phyloP scores from a whole-genome alignment of 1,140 invertebrate species.

The Drosophila murphyi region DNA sequence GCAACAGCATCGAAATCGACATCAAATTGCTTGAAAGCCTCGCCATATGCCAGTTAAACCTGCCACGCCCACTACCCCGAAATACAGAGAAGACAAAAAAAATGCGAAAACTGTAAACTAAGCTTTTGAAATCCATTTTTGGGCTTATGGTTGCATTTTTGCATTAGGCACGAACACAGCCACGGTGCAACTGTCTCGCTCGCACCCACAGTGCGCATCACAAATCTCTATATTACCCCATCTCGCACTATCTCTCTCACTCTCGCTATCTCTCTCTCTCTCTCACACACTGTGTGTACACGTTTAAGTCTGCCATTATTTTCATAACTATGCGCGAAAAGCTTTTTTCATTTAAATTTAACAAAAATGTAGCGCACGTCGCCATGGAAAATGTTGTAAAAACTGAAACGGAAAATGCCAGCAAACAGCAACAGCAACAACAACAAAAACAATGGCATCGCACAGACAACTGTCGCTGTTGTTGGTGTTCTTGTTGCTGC shows the following conservation, averaged over 20 bases:
- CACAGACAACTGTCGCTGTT: conserved; percentile 55
- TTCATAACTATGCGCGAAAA: conserved; percentile 79
- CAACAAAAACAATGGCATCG: conserved; percentile 39
- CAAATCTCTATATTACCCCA: too few relatives aligned
- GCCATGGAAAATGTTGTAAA: conserved; percentile 67
- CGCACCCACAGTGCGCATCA: background rate
- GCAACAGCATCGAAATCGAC: conserved; percentile 32
- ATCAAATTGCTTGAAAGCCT: conserved; percentile 31
- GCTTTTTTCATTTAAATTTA: conserved; percentile 80
- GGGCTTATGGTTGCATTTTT: conserved; percentile 35
- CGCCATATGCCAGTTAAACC: conserved; percentile 43
- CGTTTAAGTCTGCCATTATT: conserved; percentile 67
- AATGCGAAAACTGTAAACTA: conserved; percentile 7
- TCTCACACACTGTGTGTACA: background rate
- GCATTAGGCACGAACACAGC: conserved; percentile 39
- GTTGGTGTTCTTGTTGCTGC: conserved; percentile 32
- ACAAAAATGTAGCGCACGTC: conserved; percentile 44
- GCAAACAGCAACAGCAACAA: conserved; percentile 37
- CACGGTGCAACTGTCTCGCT: background rate
- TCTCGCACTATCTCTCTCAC: background rate
- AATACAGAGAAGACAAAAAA: background rate
- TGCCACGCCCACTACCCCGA: conserved; percentile 26
- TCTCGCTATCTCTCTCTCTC: background rate
- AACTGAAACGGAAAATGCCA: conserved; percentile 70
- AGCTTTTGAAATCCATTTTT: conserved; percentile 48